phyloP scores from a whole-genome alignment of 2,113 vertebrate genomes.

The Cololabis saira region DNA sequence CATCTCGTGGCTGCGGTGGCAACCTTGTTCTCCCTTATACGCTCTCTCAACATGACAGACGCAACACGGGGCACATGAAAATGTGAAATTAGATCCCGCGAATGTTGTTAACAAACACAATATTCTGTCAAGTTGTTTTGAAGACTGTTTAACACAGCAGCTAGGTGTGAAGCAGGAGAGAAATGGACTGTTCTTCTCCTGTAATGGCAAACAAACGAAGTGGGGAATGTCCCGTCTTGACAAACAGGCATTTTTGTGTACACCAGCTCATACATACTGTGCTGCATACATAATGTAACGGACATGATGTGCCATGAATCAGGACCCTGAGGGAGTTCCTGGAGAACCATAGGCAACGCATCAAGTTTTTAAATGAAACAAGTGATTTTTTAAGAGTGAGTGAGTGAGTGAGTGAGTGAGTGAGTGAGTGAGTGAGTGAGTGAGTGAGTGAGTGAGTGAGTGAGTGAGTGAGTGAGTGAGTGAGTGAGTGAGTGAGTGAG shows the following conservation, averaged over 20 bases:
- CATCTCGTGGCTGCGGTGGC: conserved; percentile 43
- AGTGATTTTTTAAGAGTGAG: conserved; percentile 19
- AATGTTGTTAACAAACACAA: conserved; percentile 32
- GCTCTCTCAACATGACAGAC: conserved; percentile 37
- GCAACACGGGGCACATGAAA: conserved; percentile 17
- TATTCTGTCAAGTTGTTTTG: conserved; percentile 36
- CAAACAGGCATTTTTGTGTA: neutral
- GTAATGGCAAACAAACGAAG: too few relatives aligned
- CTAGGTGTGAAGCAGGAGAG: neutral
- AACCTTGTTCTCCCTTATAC: conserved; percentile 21
- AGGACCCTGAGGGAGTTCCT: conserved; percentile 26
- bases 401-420: too few relatives aligned
- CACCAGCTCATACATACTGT: conserved; percentile 7
- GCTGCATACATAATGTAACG: conserved; percentile 29
- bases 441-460: too few relatives aligned
- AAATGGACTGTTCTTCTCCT: too few relatives aligned
- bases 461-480: too few relatives aligned
- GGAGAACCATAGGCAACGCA: conserved; percentile 23
- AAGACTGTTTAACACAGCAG: conserved; percentile 10
- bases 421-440: too few relatives aligned
- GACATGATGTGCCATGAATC: conserved; percentile 25
- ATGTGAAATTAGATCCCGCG: conserved; percentile 7
- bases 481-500: too few relatives aligned
- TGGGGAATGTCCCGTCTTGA: neutral
- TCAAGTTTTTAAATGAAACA: conserved; percentile 39